Evolutionary conservation across 2,113 vertebrate species (phyloP).

Genomic region (Grallaria varia): DNA sequence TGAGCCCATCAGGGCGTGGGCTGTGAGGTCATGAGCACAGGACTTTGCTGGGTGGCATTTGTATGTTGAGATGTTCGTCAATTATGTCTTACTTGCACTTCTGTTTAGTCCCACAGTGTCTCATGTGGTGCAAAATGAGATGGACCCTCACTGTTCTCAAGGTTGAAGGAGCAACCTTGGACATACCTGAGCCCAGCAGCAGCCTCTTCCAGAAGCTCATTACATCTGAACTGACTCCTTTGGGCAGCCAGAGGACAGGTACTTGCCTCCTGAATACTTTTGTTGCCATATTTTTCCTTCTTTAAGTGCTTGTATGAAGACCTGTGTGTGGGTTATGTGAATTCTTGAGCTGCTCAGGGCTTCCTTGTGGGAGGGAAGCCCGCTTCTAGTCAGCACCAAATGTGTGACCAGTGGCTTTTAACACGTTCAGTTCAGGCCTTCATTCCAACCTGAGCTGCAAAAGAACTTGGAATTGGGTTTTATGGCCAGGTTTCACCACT

Average conservation of each 20-base stretch:
- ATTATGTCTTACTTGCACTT: neutral
- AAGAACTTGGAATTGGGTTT: neutral
- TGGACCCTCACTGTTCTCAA: rapidly evolving
- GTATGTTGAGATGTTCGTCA: neutral
- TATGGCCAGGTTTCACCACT: neutral
- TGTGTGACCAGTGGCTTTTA: neutral
- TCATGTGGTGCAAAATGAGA: neutral
- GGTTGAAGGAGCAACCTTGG: neutral
- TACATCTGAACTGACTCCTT: neutral
- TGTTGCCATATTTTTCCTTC: neutral
- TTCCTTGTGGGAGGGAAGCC: neutral
- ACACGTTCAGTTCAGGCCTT: neutral
- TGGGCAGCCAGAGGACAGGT: neutral
- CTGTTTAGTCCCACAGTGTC: neutral
- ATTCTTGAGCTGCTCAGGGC: neutral
- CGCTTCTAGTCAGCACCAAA: neutral
- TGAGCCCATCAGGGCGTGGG: neutral
- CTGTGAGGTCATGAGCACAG: neutral
- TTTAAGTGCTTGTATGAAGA: neutral
- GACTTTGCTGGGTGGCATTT: neutral
- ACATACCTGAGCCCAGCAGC: neutral
- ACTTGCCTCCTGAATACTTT: neutral
- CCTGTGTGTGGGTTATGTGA: neutral
- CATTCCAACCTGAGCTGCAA: neutral
- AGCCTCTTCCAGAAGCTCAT: neutral